Evolutionary conservation across 2,797 vertebrate species (phyloP).

Genomic region (Pantherophis alleghaniensis): DNA sequence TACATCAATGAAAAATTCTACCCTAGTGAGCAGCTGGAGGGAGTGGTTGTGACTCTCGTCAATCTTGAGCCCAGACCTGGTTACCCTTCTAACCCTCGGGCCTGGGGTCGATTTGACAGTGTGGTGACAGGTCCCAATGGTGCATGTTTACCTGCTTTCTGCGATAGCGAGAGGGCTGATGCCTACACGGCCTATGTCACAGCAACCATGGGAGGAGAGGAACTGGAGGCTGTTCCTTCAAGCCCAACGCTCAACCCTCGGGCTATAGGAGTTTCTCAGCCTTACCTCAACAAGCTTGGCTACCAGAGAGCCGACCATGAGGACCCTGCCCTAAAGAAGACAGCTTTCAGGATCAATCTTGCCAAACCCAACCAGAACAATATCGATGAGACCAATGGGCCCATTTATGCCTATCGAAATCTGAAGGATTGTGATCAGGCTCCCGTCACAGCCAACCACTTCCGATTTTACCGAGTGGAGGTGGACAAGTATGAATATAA

Average conservation of each 20-base stretch:
- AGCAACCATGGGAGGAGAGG: constrained; percentile 89
- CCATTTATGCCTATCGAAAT: constrained; percentile 89
- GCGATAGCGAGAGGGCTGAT: constrained; percentile 79
- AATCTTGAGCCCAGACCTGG: constrained; percentile 93
- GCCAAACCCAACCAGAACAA: constrained; percentile 89
- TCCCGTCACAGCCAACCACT: constrained; percentile 83
- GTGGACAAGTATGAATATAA: constrained; percentile 96
- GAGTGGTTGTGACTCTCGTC: constrained; percentile 88
- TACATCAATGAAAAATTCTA: constrained; percentile 94
- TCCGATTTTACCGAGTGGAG: constrained; percentile 93
- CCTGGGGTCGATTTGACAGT: constrained; percentile 97
- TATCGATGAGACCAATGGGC: constrained; percentile 84
- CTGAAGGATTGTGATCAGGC: constrained; percentile 87
- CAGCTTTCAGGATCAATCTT: constrained; percentile 88
- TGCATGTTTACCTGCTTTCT: constrained; percentile 94
- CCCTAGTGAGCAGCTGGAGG: constrained; percentile 87
- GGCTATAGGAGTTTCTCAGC: constrained; percentile 87
- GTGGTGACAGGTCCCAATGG: constrained; percentile 90
- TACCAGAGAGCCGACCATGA: constrained; percentile 91
- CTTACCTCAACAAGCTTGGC: constrained; percentile 87
- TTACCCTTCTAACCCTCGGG: constrained; percentile 87
- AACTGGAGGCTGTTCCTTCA: constrained; percentile 91
- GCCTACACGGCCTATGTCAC: constrained; percentile 92
- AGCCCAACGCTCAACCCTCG: constrained; percentile 84
- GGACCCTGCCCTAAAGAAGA: constrained; percentile 87